Evolutionary conservation across 2,888 invertebrate genomes (phyloP), one percentile per base, ranked within the genome.

Genomic region (Campoplex nolae): DNA sequence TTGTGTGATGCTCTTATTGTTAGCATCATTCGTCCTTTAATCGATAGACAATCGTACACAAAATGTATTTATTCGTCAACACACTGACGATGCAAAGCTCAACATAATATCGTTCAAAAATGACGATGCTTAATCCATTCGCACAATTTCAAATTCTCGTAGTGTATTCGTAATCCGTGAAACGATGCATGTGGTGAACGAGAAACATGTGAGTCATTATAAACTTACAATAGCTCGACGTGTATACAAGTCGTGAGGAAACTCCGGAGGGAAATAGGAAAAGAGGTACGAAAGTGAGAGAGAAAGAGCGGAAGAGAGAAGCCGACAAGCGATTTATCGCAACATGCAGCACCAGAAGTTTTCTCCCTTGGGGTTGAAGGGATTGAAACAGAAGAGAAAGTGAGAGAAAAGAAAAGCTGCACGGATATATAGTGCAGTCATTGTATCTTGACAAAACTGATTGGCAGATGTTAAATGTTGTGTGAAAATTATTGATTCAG

Each of bases 161-260:
- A 56, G 70, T 68, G 54, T 67, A 13, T 38, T 11, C 62, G 48
- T 75, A 38, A 67, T 56, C 35, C 35, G 35, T 54, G 45, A 16
- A 79, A 13, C 56, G 42, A 38, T 35, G 78, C 68, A 78, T 87
- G 84, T 75, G 71, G 58, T 54, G 78, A 79, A 75, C 74, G 74
- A 86, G 87, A 89, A 91, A 91, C 91, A 91, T 90, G 91, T 90
- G 91, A 90, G 90, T 90, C 90, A 90, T 91, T 91, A 91, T 88
- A 86, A 89, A 83, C 85, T 82, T 82, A 83, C 82, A 78, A 75
- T 58, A 84, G 83, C 78, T 38, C 51, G 48, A 48, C 54, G 70
- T 35, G 42, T 35, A 23, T 35, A 54, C 35, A 54, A 51, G 58
- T 35, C 28, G 45, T 48, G 70, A 62, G 74, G 84, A 82, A 84